phyloP scores from a whole-genome alignment of 2,797 vertebrate species.

The Bufotes viridis region DNA sequence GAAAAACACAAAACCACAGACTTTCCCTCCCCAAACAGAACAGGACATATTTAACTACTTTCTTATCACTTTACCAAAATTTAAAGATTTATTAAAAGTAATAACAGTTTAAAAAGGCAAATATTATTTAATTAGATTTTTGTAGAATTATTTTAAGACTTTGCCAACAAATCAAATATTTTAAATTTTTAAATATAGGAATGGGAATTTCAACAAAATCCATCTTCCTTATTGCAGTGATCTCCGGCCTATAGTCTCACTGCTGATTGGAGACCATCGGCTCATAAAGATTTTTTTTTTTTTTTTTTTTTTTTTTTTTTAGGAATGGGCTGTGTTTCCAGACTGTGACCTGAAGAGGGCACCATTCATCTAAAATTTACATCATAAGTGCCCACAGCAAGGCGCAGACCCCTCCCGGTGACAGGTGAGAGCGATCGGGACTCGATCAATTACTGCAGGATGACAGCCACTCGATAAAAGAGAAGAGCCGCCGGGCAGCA shows the following conservation, averaged over 20 bases:
- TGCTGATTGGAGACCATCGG: no score
- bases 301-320: background rate
- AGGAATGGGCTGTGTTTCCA: background rate
- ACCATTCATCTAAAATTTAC: background rate
- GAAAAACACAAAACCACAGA: background rate
- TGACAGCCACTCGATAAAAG: background rate
- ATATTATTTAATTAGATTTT: background rate
- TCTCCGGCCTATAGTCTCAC: no score
- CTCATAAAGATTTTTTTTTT: no score
- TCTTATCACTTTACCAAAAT: background rate
- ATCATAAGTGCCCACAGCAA: constrained; percentile 2
- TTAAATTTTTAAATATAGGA: no score
- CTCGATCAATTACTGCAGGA: background rate
- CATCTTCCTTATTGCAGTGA: no score
- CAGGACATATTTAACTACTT: background rate
- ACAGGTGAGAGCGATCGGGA: background rate
- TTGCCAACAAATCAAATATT: no score
- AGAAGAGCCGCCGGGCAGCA: background rate
- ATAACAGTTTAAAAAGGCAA: background rate
- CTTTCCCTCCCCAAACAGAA: no score
- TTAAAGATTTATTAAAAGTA: background rate
- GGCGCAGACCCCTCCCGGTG: background rate
- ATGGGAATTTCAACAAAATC: no score
- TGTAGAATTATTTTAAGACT: background rate
- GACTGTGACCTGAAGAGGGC: background rate